Evolutionary conservation across 2,113 vertebrate genomes (phyloP), one percentile per base, ranked within the genome.

Genomic region (Antechinus flavipes): DNA sequence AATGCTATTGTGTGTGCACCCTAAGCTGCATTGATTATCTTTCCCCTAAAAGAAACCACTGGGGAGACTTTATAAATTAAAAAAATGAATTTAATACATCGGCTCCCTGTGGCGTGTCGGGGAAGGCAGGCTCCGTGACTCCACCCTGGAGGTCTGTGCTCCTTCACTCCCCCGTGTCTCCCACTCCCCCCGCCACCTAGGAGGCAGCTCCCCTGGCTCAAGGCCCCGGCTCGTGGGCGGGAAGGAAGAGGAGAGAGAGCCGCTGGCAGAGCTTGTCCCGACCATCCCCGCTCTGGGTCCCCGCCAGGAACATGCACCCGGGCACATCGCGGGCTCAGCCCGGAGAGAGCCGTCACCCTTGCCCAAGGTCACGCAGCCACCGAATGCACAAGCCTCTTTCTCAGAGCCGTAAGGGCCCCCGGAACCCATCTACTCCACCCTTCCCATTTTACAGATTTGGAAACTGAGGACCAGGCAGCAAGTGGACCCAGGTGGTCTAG

Each of bases 51-150:
- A 90, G 90, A 53, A 58, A 84, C 30, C 14, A 10, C 47, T 92
- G 50, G 8, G 9, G 49, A 12, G 7, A 53, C 92, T 42, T 0
- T 7, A 84, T 22, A 84, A 84, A 84, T 84, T n/a, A 84, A 84
- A 84, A 84, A 84, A 84, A 84, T 84, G n/a, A 84, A 84, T 84
- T 84, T 84, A 84, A 42, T 84, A 84, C 68, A 84, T 84, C 42
- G 68, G 68, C 54, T 52, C 26, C 76, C 54, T 90, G n/a, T 27
- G 55, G 89, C 56, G 55, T 76, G 42, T 8, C 91, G 53, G 68
- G 12, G 47, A 52, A 49, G 24, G 61, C 53, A 35, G 23, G 27
- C 61, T 90, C 52, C 30, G n/a, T 8, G 54, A 42, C n/a, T 93
- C 92, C 94, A 84, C 68, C n/a, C 16, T 84, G 68, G 68, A 84